phyloP scores from a whole-genome alignment of 2,888 invertebrate genomes.

The Stenodera caucasica region DNA sequence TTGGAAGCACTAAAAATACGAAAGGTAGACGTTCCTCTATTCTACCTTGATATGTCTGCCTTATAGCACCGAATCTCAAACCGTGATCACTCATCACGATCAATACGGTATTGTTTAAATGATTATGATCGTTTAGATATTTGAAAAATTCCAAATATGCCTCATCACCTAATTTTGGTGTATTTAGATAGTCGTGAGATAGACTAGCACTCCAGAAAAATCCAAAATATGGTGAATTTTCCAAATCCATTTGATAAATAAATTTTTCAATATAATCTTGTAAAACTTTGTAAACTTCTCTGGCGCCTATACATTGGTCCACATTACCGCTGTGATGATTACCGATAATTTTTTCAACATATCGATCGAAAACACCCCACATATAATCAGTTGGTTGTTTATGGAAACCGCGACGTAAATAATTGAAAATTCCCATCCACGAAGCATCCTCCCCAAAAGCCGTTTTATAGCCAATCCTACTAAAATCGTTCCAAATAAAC shows the following conservation, averaged over 20 bases:
- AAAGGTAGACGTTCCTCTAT: constrained; percentile 88
- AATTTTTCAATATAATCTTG: constrained; percentile 72
- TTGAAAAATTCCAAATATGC: constrained; percentile 64
- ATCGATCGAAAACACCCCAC: constrained; percentile 71
- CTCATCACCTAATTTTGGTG: constrained; percentile 73
- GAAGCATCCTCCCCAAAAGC: constrained; percentile 83
- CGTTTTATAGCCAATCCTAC: constrained; percentile 72
- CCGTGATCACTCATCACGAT: constrained; percentile 88
- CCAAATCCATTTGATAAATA: constrained; percentile 62
- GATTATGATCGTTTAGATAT: constrained; percentile 57
- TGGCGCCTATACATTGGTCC: constrained; percentile 69
- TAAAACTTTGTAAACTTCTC: constrained; percentile 70
- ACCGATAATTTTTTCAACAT: constrained; percentile 69
- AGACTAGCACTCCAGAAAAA: constrained; percentile 84
- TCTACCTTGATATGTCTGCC: constrained; percentile 81
- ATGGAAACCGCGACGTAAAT: constrained; percentile 73
- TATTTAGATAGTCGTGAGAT: constrained; percentile 83
- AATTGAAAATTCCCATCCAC: constrained; percentile 79
- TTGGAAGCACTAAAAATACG: constrained; percentile 72
- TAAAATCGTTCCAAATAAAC: constrained; percentile 83
- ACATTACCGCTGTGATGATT: constrained; percentile 67
- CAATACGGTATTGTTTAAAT: constrained; percentile 68
- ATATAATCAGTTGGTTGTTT: constrained; percentile 86
- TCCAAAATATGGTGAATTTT: constrained; percentile 69
- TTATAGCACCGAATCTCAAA: constrained; percentile 81